A percentile compares a stretch with the other conserved stretches of the same genome.
These are phyloP conservation scores for Eublepharis macularius DNA, from an alignment of 2,113 vertebrate genomes.

Conservation along the genomic window DNA sequence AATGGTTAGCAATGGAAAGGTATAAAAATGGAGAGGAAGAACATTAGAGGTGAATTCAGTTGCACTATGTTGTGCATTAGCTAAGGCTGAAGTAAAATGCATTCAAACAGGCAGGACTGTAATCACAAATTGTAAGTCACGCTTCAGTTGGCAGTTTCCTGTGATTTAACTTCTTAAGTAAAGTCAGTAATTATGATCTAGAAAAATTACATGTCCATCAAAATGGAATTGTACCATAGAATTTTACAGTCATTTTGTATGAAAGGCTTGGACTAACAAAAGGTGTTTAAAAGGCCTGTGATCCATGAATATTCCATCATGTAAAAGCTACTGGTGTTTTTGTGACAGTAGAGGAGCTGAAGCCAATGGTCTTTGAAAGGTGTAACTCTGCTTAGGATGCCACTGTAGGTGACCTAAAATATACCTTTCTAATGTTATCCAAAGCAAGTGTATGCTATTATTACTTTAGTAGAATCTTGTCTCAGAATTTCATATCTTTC, in stretches of 20 bases:
- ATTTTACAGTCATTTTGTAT: not conserved
- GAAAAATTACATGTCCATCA: not conserved
- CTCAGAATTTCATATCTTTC: not conserved
- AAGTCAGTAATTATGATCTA: not conserved
- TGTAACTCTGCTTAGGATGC: too few relatives aligned
- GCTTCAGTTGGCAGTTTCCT: not conserved
- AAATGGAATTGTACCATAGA: not conserved
- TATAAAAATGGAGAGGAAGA: not conserved
- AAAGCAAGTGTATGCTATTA: not conserved
- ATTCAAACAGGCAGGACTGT: not conserved
- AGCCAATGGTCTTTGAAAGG: not conserved
- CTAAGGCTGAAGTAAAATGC: not conserved
- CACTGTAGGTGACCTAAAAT: not conserved
- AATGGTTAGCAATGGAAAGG: not conserved
- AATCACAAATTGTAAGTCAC: not conserved
- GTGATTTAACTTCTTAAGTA: not conserved
- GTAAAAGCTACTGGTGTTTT: not conserved
- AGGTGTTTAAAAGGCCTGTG: not conserved
- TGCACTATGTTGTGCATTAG: not conserved
- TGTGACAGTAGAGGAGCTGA: not conserved
- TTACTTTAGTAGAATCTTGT: not conserved
- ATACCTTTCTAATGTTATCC: not conserved
- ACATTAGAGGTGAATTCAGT: not conserved
- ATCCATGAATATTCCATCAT: not conserved
- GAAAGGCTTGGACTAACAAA: not conserved